A percentile compares a stretch with the other conserved stretches of the same genome.
Evolutionary conservation across 2,113 vertebrate species (phyloP).

Genomic region (Dromas ardeola): DNA sequence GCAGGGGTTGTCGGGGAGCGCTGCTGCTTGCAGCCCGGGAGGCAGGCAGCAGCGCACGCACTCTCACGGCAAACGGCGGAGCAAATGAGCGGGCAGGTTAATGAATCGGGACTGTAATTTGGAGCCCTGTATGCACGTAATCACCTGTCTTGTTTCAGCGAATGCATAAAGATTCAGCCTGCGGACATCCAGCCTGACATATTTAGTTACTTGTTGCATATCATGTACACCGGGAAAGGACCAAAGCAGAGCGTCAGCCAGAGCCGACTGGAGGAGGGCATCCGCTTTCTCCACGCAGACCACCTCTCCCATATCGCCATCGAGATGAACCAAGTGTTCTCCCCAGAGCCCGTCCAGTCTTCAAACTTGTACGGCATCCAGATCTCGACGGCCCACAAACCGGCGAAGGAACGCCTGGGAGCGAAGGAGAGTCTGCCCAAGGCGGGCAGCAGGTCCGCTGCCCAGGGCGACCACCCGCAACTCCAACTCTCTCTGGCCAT

Average conservation of each 20-base stretch:
- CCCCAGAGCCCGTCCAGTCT: slow-evolving; percentile 83
- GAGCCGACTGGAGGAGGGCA: slow-evolving; percentile 91
- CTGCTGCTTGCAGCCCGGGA: neutral
- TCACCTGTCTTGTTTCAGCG: slow-evolving; percentile 78
- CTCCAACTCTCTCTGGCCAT: slow-evolving; percentile 84
- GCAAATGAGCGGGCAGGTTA: neutral
- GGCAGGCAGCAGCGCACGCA: fast-evolving
- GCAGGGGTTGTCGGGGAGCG: neutral
- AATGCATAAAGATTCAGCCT: slow-evolving; percentile 98
- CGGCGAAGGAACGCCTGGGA: slow-evolving; percentile 77
- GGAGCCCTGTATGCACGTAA: neutral
- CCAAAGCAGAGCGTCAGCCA: slow-evolving; percentile 92
- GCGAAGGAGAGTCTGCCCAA: slow-evolving; percentile 71
- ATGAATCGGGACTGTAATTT: neutral
- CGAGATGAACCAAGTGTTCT: slow-evolving; percentile 76
- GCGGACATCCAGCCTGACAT: slow-evolving; percentile 97
- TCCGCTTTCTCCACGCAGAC: slow-evolving; percentile 95
- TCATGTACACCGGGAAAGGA: slow-evolving; percentile 96
- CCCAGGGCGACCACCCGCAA: slow-evolving; percentile 76
- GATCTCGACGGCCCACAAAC: slow-evolving; percentile 89
- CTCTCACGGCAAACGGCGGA: neutral
- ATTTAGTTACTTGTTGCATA: slow-evolving; percentile 97
- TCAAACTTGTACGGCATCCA: slow-evolving; percentile 97
- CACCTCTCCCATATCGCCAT: slow-evolving; percentile 85
- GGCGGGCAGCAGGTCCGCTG: slow-evolving; percentile 59